Evolutionary conservation across 35 echinoderm and acorn worm species (phyloP).

Genomic region (Patiria miniata): DNA sequence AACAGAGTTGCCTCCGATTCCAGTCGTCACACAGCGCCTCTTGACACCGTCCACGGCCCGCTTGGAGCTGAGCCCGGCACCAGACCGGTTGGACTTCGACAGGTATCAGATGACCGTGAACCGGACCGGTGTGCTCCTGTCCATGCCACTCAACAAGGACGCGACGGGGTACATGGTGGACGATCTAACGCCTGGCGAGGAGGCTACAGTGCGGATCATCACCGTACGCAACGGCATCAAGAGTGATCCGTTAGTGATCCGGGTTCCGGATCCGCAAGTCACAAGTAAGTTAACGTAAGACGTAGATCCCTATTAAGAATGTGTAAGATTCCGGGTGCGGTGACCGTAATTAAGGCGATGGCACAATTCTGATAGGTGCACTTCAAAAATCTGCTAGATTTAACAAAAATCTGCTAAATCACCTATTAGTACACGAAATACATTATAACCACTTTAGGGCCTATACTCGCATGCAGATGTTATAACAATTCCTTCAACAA

Average conservation of each 20-base stretch:
- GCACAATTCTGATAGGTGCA: too few species aligned
- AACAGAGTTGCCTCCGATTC: neutral
- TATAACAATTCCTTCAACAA: too few species aligned
- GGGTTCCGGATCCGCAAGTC: neutral
- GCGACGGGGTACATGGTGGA: neutral
- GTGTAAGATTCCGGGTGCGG: too few species aligned
- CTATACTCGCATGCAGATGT: too few species aligned
- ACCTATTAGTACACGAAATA: too few species aligned
- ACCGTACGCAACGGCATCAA: neutral
- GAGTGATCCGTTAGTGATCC: neutral
- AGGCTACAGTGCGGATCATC: neutral
- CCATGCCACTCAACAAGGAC: neutral
- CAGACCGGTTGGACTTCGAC: neutral
- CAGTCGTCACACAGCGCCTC: slow-evolving; percentile 14
- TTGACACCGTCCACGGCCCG: neutral
- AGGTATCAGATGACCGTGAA: neutral
- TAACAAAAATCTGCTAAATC: too few species aligned
- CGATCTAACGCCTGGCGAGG: neutral
- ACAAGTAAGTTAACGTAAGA: neutral
- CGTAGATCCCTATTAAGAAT: too few species aligned
- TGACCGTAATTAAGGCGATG: too few species aligned
- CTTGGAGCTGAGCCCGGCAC: neutral
- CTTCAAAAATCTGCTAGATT: too few species aligned
- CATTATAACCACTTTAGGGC: too few species aligned
- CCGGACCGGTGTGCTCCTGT: neutral